phyloP scores from a whole-genome alignment of 2,113 vertebrate genomes.

The Coreoperca whiteheadi region DNA sequence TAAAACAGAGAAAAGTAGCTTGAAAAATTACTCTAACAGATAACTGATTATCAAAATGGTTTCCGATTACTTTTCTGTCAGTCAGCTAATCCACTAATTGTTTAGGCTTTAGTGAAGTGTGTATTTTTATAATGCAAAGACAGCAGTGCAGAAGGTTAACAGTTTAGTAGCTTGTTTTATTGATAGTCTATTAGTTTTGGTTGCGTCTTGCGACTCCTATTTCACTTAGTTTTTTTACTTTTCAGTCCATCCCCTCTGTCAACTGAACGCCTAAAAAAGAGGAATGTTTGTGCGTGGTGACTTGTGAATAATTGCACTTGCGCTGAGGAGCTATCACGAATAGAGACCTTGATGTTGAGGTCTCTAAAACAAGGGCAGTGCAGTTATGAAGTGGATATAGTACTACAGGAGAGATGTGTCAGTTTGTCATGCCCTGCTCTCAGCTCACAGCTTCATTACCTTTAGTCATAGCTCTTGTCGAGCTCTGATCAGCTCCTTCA shows the following conservation, averaged over 20 bases:
- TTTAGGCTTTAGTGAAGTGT: not conserved
- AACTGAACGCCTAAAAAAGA: not conserved
- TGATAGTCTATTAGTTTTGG: not conserved
- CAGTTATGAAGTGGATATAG: slow-evolving; percentile 20
- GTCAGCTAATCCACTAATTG: not conserved
- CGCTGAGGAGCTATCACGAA: slow-evolving; percentile 13
- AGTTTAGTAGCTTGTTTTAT: not conserved
- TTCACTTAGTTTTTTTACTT: not conserved
- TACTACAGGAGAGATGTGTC: slow-evolving; percentile 24
- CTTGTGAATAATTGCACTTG: slow-evolving; percentile 10
- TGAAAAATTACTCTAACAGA: no score
- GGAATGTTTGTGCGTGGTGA: slow-evolving; percentile 2
- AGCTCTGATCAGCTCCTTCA: slow-evolving; percentile 55
- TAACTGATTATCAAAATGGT: no score
- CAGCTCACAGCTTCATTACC: slow-evolving; percentile 52
- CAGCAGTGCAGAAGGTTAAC: not conserved
- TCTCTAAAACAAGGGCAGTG: slow-evolving; percentile 13
- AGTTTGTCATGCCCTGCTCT: slow-evolving; percentile 46
- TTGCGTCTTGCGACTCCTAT: not conserved
- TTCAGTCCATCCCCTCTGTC: not conserved
- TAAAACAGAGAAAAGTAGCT: no score
- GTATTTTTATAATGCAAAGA: not conserved
- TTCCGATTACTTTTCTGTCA: not conserved
- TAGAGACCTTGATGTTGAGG: slow-evolving; percentile 26
- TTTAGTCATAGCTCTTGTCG: slow-evolving; percentile 50